Evolutionary conservation across 2,797 vertebrate genomes (phyloP), one percentile per base, ranked within the genome.

Genomic region (Semotilus atromaculatus): DNA sequence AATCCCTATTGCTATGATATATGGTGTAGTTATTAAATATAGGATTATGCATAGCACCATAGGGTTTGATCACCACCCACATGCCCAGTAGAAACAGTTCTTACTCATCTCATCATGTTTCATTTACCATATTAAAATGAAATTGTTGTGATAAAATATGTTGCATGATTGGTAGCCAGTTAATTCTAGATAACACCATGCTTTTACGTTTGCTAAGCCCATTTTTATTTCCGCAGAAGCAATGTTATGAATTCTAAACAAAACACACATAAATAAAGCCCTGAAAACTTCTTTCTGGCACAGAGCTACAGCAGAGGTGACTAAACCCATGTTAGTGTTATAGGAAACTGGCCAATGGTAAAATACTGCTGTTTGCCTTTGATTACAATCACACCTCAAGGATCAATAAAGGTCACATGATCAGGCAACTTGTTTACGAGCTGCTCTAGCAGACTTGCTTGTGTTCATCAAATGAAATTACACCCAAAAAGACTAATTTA

Each of bases 31-130:
- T 86, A 84, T 93, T 74, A 91, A 90, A 89, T 91, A 90, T 89
- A 45, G 88, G 73, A 90, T 64, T 80, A 93, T 94, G 93, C 91
- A 91, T 94, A 95, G 94, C 95, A 94, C 95, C 94, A 90, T 93
- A 92, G 85, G 86, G 89, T 83, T 88, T 83, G 81, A 81, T 80
- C 68, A 51, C 73, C 68, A 64, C 83, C 68, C 60, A 80, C 70
- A 68, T 40, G 55, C 55, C 36, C 67, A 62, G 51, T 64, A 18
- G 64, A 76, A 81, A 72, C 62, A 60, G 36, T 88, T 78, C 7
- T 7, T 71, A 53, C 51, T 51, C 79, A 70, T 80, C 40, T 74
- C 16, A 55, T 45, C 29, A 29, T 76, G 55, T 85, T 87, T 18
- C 51, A 43, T 34, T 58, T 60, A 72, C 16, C 58, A 38, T 34